A percentile compares a stretch with the other conserved stretches of the same genome.
Conservation (phyloP, 2,113 vertebrate genomes). For the Galemys pyrenaicus region DNA sequence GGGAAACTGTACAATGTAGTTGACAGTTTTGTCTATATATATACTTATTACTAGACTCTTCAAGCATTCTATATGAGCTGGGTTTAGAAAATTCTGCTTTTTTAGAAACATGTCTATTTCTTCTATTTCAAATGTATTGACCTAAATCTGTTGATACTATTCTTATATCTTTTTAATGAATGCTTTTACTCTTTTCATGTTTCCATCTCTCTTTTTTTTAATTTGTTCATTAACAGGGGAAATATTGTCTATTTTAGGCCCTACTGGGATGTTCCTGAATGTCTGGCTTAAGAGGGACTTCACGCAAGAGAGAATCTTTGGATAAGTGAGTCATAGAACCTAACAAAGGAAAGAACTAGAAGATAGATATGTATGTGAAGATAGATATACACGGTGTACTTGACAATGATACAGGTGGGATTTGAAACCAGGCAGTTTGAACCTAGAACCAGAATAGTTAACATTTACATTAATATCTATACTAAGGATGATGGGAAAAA, state of each 20-base stretch:
- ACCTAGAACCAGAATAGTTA: neutral
- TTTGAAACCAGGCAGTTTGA: neutral
- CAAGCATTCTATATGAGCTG: neutral
- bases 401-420: neutral
- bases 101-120: neutral
- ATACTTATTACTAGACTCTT: neutral
- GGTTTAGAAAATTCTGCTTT: neutral
- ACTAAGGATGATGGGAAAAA: neutral
- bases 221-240: neutral
- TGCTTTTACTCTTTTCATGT: neutral
- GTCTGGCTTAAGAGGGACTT: neutral
- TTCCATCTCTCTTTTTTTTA: neutral
- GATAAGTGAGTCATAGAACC: neutral
- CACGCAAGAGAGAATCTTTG: neutral
- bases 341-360: neutral
- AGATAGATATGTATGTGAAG: neutral
- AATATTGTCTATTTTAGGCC: neutral
- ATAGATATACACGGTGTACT: neutral
- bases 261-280: neutral
- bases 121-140: conserved; percentile 4
- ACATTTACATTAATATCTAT: neutral
- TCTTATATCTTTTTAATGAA: neutral
- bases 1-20: neutral
- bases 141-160: neutral
- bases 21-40: neutral